These are phyloP conservation scores for Spicauda simplicius DNA, from an alignment of 2,888 invertebrate genomes.

Conservation along the genomic window DNA sequence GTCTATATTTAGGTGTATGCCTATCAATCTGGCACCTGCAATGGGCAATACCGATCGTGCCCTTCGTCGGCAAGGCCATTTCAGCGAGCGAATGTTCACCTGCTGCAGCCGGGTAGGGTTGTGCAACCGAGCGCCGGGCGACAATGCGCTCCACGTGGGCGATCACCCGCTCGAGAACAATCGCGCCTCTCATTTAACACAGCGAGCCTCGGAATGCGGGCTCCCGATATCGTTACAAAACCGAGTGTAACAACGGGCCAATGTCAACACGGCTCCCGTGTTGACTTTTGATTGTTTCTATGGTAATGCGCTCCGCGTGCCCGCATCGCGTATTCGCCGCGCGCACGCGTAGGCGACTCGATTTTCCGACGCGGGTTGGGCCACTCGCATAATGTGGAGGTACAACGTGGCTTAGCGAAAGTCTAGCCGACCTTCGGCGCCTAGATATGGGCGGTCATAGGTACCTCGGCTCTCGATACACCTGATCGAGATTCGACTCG, in stretches of 20 bases:
- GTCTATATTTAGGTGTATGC: conserved; percentile 1
- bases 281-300: conserved; percentile 57
- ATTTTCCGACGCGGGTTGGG: conserved; percentile 73
- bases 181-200: conserved; percentile 67
- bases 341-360: conserved; percentile 74
- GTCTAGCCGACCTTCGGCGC: conserved; percentile 79
- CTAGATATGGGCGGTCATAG: conserved; percentile 76
- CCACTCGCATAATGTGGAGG: conserved; percentile 63
- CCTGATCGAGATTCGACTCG: conserved; percentile 65
- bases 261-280: conserved; percentile 75
- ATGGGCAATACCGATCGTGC: conserved; percentile 38
- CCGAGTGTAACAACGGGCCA: conserved; percentile 74
- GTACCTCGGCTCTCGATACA: conserved; percentile 65
- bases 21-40: conserved; percentile 39
- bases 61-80: conserved; percentile 58
- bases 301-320: conserved; percentile 64
- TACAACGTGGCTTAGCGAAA: conserved; percentile 70
- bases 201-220: conserved; percentile 73
- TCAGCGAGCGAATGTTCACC: conserved; percentile 60
- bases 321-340: conserved; percentile 58
- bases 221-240: conserved; percentile 80
- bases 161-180: conserved; percentile 66
- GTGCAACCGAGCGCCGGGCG: conserved; percentile 60
- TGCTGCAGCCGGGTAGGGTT: conserved; percentile 60
- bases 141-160: conserved; percentile 54